Percentiles rank a stretch among this genome's conserved stretches.
Evolutionary conservation across 2,888 invertebrate species (phyloP).

Genomic region (Eristalis tenax): DNA sequence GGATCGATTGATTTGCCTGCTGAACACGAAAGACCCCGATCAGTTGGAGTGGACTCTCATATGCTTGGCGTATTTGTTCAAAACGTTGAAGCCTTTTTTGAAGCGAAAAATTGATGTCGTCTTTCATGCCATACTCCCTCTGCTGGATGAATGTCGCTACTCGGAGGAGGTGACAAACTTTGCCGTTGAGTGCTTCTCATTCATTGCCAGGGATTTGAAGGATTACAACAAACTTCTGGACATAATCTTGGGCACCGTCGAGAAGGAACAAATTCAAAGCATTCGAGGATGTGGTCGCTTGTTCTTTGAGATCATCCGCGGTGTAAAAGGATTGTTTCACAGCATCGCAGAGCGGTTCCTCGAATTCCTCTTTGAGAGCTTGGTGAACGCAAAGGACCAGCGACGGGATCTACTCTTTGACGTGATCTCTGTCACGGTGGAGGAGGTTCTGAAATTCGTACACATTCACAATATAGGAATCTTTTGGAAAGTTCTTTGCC

Average conservation of each 20-base stretch:
- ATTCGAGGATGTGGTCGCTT: slow-evolving; percentile 91
- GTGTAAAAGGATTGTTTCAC: slow-evolving; percentile 92
- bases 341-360: slow-evolving; percentile 89
- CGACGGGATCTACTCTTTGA: slow-evolving; percentile 81
- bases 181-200: slow-evolving; percentile 98
- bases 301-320: slow-evolving; percentile 93
- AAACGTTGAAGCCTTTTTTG: slow-evolving; percentile 91
- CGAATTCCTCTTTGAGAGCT: slow-evolving; percentile 85
- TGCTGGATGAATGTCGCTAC: slow-evolving; percentile 87
- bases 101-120: slow-evolving; percentile 89
- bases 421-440: slow-evolving; percentile 85
- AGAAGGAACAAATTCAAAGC: slow-evolving; percentile 87
- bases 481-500: slow-evolving; percentile 85
- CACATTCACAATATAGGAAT: slow-evolving; percentile 84
- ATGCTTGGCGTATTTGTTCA: slow-evolving; percentile 94
- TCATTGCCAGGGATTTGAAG: slow-evolving; percentile 93
- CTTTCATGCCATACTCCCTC: slow-evolving; percentile 87
- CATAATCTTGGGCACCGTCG: slow-evolving; percentile 86
- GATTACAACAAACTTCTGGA: slow-evolving; percentile 89
- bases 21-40: slow-evolving; percentile 90
- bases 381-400: slow-evolving; percentile 82
- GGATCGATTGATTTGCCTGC: slow-evolving; percentile 86
- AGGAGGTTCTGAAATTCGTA: slow-evolving; percentile 85
- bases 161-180: slow-evolving; percentile 94
- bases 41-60: slow-evolving; percentile 93